phyloP scores from a whole-genome alignment of 2,888 invertebrate genomes.

The Opisthograptis luteolata region DNA sequence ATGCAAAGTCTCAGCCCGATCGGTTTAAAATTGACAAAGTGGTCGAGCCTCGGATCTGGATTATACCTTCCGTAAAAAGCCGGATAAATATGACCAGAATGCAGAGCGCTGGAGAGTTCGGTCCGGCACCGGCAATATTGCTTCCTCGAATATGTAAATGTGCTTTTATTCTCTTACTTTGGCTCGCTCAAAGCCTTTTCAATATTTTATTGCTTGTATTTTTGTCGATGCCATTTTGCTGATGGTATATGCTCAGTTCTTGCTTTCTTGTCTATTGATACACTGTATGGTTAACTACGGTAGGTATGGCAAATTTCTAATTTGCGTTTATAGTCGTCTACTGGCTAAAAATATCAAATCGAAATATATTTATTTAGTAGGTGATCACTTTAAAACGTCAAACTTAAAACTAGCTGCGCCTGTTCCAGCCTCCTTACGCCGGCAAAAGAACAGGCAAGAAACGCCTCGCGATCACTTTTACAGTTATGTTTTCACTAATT shows the following conservation, averaged over 20 bases:
- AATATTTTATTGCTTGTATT: constrained; percentile 29
- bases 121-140: constrained; percentile 27
- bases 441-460: too few species aligned
- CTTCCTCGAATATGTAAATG: constrained; percentile 35
- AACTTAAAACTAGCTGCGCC: too few species aligned
- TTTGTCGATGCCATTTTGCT: constrained; percentile 18
- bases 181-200: constrained; percentile 20
- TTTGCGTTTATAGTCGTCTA: background rate
- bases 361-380: too few species aligned
- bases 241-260: constrained; percentile 2
- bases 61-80: constrained; percentile 28
- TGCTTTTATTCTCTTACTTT: constrained; percentile 32
- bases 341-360: too few species aligned
- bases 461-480: too few species aligned
- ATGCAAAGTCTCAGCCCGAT: too few species aligned
- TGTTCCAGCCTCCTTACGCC: too few species aligned
- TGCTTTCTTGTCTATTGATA: constrained; percentile 6
- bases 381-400: too few species aligned
- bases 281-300: constrained; percentile 5
- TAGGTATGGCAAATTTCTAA: constrained; percentile 1
- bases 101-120: constrained; percentile 16
- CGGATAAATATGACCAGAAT: constrained; percentile 33
- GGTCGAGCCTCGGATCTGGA: constrained; percentile 12
- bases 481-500: too few species aligned
- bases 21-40: too few species aligned